Base-by-base conservation (phyloP, 2,113 vertebrate genomes). In the Alosa alosa region DNA sequence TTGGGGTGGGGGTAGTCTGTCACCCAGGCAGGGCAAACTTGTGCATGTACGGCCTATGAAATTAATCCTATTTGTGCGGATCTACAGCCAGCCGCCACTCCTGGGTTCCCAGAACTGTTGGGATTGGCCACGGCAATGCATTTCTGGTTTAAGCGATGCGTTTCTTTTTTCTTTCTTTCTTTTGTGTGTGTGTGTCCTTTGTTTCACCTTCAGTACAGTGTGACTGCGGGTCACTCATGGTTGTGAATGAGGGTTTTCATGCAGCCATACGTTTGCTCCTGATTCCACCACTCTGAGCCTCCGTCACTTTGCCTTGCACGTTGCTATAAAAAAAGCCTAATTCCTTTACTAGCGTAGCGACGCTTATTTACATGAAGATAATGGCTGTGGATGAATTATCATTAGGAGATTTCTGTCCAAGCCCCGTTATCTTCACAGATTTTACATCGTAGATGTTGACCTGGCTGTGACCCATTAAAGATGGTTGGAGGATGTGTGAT, bases 1-100 rank as follows among this genome's bases (percentile, higher is more conserved):
- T 31, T 31, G 10, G n/a, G 6, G 60, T n/a, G 64, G 64, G 64
- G 57, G n/a, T 25, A n/a, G 20, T 64, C 57, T 64, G 57, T n/a
- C 57, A 55, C 52, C 52, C 52, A 55, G 15, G 15, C 52, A 55
- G 52, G 4, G 52, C 52, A 18, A 84, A 83, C 81, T 15, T 45
- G 81, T 36, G 39, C 55, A 64, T 68, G 84, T 47, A 75, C 60
- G 57, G 82, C 82, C 84, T 85, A 86, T 86, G 83, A 88, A 86
- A 86, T 84, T 41, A 86, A 84, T 88, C 86, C 86, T 82, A 57
- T 87, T 84, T 84, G n/a, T 20, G 52, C 47, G 75, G 82, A 89
- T 60, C 82, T 41, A 50, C 78, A 81, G 49, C 50, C 18, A 17
- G 45, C 52, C 47, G 84, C 82, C 60, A 86, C 44, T 87, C 84